Evolutionary conservation across 2,888 invertebrate species (phyloP), one percentile per base, ranked within the genome.

Genomic region (Ethmia dodecea): DNA sequence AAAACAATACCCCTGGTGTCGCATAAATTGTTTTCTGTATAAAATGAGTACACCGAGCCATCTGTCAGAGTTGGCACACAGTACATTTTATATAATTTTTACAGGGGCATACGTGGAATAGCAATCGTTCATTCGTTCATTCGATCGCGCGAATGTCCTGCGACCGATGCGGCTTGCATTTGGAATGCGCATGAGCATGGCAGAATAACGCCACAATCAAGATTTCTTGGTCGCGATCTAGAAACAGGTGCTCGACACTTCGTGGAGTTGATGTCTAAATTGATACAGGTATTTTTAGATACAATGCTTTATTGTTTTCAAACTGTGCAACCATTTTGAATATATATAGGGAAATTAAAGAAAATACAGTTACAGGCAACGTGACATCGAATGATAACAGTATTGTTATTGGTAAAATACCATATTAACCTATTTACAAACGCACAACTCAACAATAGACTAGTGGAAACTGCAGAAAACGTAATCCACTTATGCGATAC

Each of bases 61-160:
- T 83, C 76, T 74, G 75, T 80, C 71, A 74, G 57, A 22, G 49
- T 37, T 43, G 52, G 55, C 54, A 59, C 61, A 58, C 53, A 61
- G 64, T 60, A 72, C 72, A 72, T 75, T 72, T 80, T 79, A 75
- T n/a, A n/a, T 75, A 79, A 76, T 79, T 78, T n/a, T 77, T 70
- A 73, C 63, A 45, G 51, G 42, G 45, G 57, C 70, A 66, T 63
- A 67, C 64, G 42, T 62, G 63, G 77, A 74, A 79, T 78, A 60
- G 54, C 60, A 72, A 75, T 67, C 46, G 45, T 49, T 56, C 50
- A 57, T 60, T 61, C 26, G 33, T 20, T 33, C 28, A 28, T 52
- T 52, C 55, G 65, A 65, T 66, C 58, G 64, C 66, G 62, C 67
- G 70, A 76, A 74, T 70, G 70, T 66, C 64, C 66, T 62, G 65